Base-by-base conservation (phyloP, 2,888 invertebrate genomes). In the Smittia aterrima region DNA sequence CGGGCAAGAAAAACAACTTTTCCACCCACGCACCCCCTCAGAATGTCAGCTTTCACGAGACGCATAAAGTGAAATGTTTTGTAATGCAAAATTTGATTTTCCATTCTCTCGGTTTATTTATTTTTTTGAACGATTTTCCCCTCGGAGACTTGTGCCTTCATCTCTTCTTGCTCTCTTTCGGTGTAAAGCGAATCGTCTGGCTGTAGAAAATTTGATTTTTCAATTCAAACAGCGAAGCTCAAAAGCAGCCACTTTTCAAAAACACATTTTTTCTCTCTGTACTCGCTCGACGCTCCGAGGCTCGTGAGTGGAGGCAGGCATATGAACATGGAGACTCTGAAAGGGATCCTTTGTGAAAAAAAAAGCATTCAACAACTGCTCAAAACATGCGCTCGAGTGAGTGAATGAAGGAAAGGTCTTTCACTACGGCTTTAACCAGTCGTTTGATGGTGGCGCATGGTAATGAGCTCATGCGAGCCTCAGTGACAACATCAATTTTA, bases 51-150 rank as follows among this genome's bases (percentile, higher is more conserved):
- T 32, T 32, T 32, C 32, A 32, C 3, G 32, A 66, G 16, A 66
- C 24, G 64, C 24, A 64, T 64, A 64, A 64, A 64, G 13, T 9
- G 27, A 64, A 64, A 22, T 22, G 66, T 32, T 32, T 27, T 66
- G 32, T 66, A 66, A 67, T 40, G 41, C 67, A 67, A 41, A 67
- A 67, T 18, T 67, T 67, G 18, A 40, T 38, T 67, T 67, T 58
- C 38, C 67, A 38, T 9, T 67, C 38, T 22, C 20, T 27, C 22
- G 58, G 13, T 58, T 22, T 58, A 47, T n/a, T 18, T 22, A 58
- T 58, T 58, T 18, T 58, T 7, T 58, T 22, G 58, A 18, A 13
- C 27, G 66, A 27, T 25, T 66, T 66, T 27, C 24, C 66, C 66
- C 66, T 66, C 18, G 27, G 32, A 66, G 66, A 18, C n/a, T 66